Evolutionary conservation across 2,113 vertebrate species (phyloP), one percentile per base, ranked within the genome.

Genomic region (Dipodomys spectabilis): DNA sequence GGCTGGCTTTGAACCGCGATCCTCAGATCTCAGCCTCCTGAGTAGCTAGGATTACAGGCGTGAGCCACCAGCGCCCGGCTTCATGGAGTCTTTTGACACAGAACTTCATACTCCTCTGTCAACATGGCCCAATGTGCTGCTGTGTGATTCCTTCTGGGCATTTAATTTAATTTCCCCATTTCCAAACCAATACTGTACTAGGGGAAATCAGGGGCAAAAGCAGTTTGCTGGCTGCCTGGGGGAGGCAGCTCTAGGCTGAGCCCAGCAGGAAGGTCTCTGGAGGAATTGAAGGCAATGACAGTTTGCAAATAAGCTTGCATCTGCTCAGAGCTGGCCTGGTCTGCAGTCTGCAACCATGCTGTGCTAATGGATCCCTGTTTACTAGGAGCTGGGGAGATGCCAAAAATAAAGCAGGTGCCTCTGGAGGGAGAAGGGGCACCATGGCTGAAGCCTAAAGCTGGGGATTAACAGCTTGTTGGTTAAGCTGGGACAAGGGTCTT

Each of bases 301-400:
- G 86, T 96, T 93, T 96, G 93, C 94, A 96, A 96, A 96, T 95
- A 97, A 94, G 89, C 82, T 57, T 44, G 69, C 84, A 82, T 95
- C 92, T 94, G 95, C 62, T 92, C 68, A 67, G 77, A 88, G 91
- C 88, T 82, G 45, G 7, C n/a, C n/a, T 11, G 16, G 44, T 84
- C 81, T 68, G 90, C 81, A 65, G 73, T 89, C 88, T 89, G 78
- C 87, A 94, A 94, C 15, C 53, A 94, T 75, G 71, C 81, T 25
- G 62, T 64, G 62, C 62, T 64, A 64, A 94, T 85, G 80, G 89
- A 91, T 82, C 93, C 91, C 74, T 91, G 84, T 77, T 83, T 15
- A 0, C 25, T 0, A 94, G 84, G 92, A 83, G 39, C 53, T 13
- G 30, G 44, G 73, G 57, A 93, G 89, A 81, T 84, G 65, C 44